Conservation (phyloP, 2,797 vertebrate species). For the Chromis chromis region DNA sequence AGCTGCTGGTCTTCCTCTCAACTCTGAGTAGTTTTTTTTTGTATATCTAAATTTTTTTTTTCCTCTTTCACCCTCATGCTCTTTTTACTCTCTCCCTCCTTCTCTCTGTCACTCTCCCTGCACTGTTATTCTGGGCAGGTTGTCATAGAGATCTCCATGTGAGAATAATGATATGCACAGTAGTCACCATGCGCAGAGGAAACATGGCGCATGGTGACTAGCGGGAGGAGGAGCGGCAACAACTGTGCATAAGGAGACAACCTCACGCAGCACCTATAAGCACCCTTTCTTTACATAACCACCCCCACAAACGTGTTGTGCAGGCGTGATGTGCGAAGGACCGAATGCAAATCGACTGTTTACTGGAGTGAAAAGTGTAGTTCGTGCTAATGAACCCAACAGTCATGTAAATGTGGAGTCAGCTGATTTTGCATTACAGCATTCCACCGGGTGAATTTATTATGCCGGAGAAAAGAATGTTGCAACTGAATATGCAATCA, state of each 20-base stretch:
- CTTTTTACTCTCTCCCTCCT: conserved; percentile 61
- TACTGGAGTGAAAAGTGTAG: conserved; percentile 60
- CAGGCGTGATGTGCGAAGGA: conserved; percentile 72
- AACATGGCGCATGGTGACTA: conserved; percentile 54
- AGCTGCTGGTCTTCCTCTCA: conserved; percentile 39
- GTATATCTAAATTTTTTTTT: conserved; percentile 38
- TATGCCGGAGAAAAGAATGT: conserved; percentile 2
- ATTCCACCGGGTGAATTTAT: conserved; percentile 15
- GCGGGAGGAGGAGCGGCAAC: conserved; percentile 69
- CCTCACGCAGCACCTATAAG: conserved; percentile 68
- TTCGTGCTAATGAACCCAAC: conserved; percentile 56
- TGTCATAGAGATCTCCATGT: conserved; percentile 88
- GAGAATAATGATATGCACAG: conserved; percentile 83
- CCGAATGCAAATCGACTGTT: conserved; percentile 70
- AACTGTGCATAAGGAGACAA: conserved; percentile 72
- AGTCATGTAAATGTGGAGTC: conserved; percentile 43
- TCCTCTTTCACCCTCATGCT: conserved; percentile 67
- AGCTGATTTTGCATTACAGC: conserved; percentile 35
- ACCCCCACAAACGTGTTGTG: conserved; percentile 71
- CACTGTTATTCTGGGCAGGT: conserved; percentile 82
- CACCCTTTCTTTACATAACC: conserved; percentile 74
- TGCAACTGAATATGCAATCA: not conserved
- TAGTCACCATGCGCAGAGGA: conserved; percentile 64
- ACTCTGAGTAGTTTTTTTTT: conserved; percentile 23
- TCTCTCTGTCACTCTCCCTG: conserved; percentile 72